Base-by-base conservation (phyloP, 2,888 invertebrate species). In the Nymphalis urticae region DNA sequence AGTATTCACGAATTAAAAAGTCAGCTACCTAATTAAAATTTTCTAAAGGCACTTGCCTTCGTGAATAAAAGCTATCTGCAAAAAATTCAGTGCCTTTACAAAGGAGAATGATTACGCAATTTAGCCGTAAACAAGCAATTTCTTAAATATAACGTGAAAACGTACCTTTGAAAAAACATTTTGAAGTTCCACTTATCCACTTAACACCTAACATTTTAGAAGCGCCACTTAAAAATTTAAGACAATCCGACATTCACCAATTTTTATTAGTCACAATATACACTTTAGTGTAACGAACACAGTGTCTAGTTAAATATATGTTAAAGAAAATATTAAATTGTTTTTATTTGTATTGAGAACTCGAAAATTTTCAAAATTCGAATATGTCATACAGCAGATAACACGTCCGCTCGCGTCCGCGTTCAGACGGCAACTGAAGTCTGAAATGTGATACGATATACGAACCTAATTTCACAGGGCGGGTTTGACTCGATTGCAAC, bases 401-500 rank as follows among this genome's bases (percentile, higher is more conserved):
- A 76, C 72, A 79, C 84, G 76, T 73, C 80, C 79, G 74, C 72
- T 48, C 80, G 69, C 73, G 62, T 59, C 69, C 75, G 71, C 74
- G 77, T 77, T 74, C 80, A 79, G 81, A 81, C 82, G 83, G 80
- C 82, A 79, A 89, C 88, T 89, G 85, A 81, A 82, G 80, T 58
- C 69, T 71, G 75, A 75, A 75, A 78, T 80, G 74, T 75, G 80
- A 81, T 79, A 76, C 80, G 79, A 82, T 86, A 83, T 82, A 83
- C 81, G 85, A 85, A 87, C 85, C 88, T 85, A 85, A 86, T 88
- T 87, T 85, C 80, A 80, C 79, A 75, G 80, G 80, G 73, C 78
- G 80, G 80, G 79, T 64, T 62, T 76, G 77, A 77, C 81, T 76
- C 75, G 80, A 79, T 79, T 77, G 78, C 75, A 80, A 77, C 77